These are phyloP conservation scores for Atopsyche davidsoni DNA, from an alignment of 1,140 invertebrate genomes.

Conservation along the genomic window DNA sequence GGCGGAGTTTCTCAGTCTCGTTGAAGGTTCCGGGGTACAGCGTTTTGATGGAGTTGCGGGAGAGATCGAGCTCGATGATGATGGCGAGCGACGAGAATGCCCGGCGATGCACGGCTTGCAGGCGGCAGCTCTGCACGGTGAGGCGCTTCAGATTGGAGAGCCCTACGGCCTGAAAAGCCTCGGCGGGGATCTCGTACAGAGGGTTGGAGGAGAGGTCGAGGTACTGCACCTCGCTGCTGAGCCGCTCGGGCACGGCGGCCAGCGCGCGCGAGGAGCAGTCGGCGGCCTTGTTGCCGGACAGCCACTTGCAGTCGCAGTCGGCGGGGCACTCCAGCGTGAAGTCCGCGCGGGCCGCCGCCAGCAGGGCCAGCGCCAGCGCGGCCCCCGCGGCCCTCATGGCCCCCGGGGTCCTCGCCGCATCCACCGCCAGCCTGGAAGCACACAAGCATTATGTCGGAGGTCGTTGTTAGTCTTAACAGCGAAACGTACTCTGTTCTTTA, in stretches of 20 bases:
- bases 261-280: conserved; percentile 65
- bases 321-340: conserved; percentile 44
- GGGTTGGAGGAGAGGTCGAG: conserved; percentile 70
- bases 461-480: too few relatives aligned
- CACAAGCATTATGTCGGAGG: too few relatives aligned
- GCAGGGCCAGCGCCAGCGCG: not conserved
- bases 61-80: conserved; percentile 79
- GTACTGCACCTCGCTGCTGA: conserved; percentile 69
- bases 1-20: conserved; percentile 60
- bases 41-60: conserved; percentile 64
- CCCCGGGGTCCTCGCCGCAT: too few relatives aligned
- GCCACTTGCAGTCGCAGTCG: conserved; percentile 71
- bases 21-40: conserved; percentile 66
- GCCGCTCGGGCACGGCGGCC: conserved; percentile 58
- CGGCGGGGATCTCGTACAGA: conserved; percentile 56
- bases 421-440: too few relatives aligned
- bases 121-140: conserved; percentile 62
- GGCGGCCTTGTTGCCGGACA: conserved; percentile 72
- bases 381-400: too few relatives aligned
- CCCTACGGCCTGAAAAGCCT: conserved; percentile 63
- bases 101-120: conserved; percentile 61
- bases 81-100: conserved; percentile 71
- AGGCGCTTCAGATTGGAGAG: conserved; percentile 78
- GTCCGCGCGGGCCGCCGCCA: conserved; percentile 26
- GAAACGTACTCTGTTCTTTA: too few relatives aligned